phyloP scores from a whole-genome alignment of 2,888 invertebrate species.

The Noctua comes region DNA sequence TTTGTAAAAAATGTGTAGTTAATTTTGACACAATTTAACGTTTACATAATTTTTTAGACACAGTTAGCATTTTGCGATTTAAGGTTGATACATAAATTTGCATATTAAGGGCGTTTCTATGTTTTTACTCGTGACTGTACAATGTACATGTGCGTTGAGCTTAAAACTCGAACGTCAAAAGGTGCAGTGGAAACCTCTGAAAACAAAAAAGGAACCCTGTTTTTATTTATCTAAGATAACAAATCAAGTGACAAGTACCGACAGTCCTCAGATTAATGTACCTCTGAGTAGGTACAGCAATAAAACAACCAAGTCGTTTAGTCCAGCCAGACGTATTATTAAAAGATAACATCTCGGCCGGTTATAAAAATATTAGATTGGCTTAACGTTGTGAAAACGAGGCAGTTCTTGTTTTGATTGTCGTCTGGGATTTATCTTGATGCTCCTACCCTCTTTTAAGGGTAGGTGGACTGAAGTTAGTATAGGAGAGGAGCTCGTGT shows the following conservation, averaged over 20 bases:
- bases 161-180: not conserved
- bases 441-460: constrained; percentile 53
- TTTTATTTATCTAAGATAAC: not conserved
- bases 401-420: constrained; percentile 69
- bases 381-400: constrained; percentile 66
- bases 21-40: too few species aligned
- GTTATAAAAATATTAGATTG: constrained; percentile 84
- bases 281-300: constrained; percentile 16
- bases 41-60: too few species aligned
- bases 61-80: too few species aligned
- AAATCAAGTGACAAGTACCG: constrained; percentile 5
- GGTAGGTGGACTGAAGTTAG: not conserved
- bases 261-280: constrained; percentile 18
- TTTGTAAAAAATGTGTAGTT: too few species aligned
- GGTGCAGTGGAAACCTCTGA: not conserved
- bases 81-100: too few species aligned
- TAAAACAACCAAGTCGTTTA: constrained; percentile 40
- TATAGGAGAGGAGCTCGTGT: too few species aligned
- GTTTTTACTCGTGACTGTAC: too few species aligned
- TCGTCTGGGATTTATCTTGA: constrained; percentile 55
- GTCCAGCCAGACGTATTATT: constrained; percentile 74
- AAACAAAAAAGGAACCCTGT: not conserved
- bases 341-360: constrained; percentile 82
- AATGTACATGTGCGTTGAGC: too few species aligned
- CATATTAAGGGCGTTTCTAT: too few species aligned